Evolutionary conservation across 1,140 invertebrate species (phyloP).

Genomic region (Archivesica marissinica): DNA sequence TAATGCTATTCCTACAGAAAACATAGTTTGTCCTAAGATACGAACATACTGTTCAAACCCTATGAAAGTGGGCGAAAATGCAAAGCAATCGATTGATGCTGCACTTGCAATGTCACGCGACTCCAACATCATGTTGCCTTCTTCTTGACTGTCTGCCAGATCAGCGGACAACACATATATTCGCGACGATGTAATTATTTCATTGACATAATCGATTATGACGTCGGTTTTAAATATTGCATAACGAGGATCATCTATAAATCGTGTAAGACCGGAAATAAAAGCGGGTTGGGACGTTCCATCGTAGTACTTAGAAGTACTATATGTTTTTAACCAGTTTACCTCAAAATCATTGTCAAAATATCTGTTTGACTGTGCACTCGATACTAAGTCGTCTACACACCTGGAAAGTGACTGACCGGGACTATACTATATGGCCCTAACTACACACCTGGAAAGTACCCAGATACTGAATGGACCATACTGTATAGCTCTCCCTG

Average conservation of each 20-base stretch:
- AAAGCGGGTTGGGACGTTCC: slow-evolving; percentile 87
- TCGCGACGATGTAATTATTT: slow-evolving; percentile 89
- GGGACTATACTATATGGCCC: too few relatives aligned
- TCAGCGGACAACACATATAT: slow-evolving; percentile 70
- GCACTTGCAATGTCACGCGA: slow-evolving; percentile 69
- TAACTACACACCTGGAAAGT: too few relatives aligned
- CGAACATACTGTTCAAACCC: slow-evolving; percentile 91
- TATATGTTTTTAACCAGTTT: slow-evolving; percentile 54
- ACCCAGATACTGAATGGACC: too few relatives aligned
- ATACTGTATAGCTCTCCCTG: too few relatives aligned
- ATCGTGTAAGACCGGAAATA: slow-evolving; percentile 90
- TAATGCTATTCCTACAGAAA: slow-evolving; percentile 96
- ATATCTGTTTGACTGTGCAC: too few relatives aligned
- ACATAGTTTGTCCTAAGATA: slow-evolving; percentile 96
- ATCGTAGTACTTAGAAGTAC: not conserved
- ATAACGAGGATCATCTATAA: slow-evolving; percentile 82
- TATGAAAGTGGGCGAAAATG: slow-evolving; percentile 75
- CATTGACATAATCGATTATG: slow-evolving; percentile 90
- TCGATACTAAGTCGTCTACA: too few relatives aligned
- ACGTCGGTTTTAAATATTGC: slow-evolving; percentile 90
- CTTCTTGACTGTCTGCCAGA: slow-evolving; percentile 65
- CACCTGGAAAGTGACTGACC: too few relatives aligned
- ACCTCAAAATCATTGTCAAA: slow-evolving; percentile 37
- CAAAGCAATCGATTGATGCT: slow-evolving; percentile 69
- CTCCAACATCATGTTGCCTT: slow-evolving; percentile 73